Conservation (phyloP, 2,888 invertebrate genomes). For the Petrolisthes manimaculis region DNA sequence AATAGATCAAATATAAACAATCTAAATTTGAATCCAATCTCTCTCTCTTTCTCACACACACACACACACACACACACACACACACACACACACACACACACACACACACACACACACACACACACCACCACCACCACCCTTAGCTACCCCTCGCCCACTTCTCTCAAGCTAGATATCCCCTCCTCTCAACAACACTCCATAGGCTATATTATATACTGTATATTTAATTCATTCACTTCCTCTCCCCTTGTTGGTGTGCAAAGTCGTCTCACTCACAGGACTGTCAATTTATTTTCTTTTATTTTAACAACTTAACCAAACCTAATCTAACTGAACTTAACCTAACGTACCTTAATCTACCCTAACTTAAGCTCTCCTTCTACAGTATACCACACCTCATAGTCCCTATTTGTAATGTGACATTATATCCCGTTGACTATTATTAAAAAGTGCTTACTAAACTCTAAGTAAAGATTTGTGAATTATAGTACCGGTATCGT, state of each 20-base stretch:
- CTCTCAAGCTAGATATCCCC: neutral
- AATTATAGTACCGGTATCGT: too few species aligned
- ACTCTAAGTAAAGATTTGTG: too few species aligned
- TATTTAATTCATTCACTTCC: neutral
- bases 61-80: slow-evolving; percentile 8
- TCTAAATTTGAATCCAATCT: neutral
- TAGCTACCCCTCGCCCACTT: neutral
- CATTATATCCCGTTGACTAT: too few species aligned
- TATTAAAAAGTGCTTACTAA: too few species aligned
- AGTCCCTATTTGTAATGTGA: too few species aligned
- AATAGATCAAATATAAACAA: neutral
- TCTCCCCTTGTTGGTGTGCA: neutral
- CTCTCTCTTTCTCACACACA: neutral
- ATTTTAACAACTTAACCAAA: too few species aligned
- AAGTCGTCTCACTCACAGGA: too few species aligned
- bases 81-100: neutral
- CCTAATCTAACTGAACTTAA: too few species aligned
- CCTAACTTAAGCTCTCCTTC: too few species aligned
- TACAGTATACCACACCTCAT: too few species aligned
- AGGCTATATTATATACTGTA: neutral
- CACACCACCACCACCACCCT: neutral
- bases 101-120: neutral
- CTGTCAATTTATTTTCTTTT: too few species aligned
- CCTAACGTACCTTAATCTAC: too few species aligned
- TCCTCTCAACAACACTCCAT: neutral